Evolutionary conservation across 1,140 invertebrate species (phyloP), one percentile per base, ranked within the genome.

Genomic region (Heliothis virescens): DNA sequence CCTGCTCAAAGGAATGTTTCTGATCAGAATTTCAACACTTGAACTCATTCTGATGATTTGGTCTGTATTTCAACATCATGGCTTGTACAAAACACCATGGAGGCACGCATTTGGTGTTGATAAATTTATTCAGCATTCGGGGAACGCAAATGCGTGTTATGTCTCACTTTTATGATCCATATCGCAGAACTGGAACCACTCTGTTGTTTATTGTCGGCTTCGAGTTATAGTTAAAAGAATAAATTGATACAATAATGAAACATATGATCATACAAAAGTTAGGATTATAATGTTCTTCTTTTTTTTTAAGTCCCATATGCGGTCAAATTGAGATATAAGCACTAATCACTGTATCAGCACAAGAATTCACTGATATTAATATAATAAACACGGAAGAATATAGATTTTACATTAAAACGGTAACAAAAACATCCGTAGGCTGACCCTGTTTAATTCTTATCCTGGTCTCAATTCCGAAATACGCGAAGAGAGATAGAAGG

Each of bases 1-100:
- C 95, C 90, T 96, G 96, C 10, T 96, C 92, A 94, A 87, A 94
- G 2, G 91, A 86, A 71, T 94, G 90, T 13, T 67, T 80, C 73
- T 91, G 86, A 21, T 90, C 83, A 2, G 88, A 86, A 50, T 83
- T 90, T 63, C 85, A 85, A 84, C 93, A 94, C 77, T 87, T 90
- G 78, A 94, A 94, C 76, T 91, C 84, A 57, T 89, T 89, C 1
- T 90, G 89, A 7, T 73, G 55, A 83, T 90, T 84, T 10, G 92
- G 91, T 60, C 89, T 84, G 77, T 95, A 95, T 34, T 85, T 81
- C 48, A 79, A 82, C 71, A 94, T 81, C n/a, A 26, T 91, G 78
- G 29, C 76, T n/a, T 78, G 53, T 86, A 89, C n/a, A 89, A 89
- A 13, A 92, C 87, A 62, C 94, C 94, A 79, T 89, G 82, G 21